These are phyloP conservation scores for Drosophila nigromelanica DNA, from an alignment of 1,140 invertebrate species.

Conservation along the genomic window DNA sequence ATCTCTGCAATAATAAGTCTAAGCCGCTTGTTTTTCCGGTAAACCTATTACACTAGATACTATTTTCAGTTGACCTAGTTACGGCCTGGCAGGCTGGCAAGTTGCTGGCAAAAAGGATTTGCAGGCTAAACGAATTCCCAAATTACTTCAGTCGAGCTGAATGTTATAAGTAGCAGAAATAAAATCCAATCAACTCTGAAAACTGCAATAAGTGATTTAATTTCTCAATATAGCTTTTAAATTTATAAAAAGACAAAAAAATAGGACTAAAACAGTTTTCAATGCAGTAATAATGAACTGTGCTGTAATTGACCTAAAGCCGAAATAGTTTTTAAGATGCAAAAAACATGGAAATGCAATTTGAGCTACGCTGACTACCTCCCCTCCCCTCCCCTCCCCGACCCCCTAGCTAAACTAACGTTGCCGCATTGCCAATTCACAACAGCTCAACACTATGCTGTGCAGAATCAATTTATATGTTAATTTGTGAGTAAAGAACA, in stretches of 20 bases:
- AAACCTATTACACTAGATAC: conserved; percentile 40
- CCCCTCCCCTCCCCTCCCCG: too few species aligned
- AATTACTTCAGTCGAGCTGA: conserved; percentile 26
- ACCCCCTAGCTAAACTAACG: not conserved
- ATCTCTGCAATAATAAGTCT: conserved; percentile 60
- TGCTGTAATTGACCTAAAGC: conserved; percentile 22
- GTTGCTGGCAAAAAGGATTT: conserved; percentile 53
- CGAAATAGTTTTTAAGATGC: conserved; percentile 17
- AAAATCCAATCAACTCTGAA: conserved; percentile 37
- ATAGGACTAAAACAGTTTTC: conserved; percentile 4
- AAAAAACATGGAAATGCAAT: conserved; percentile 29
- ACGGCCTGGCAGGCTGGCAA: not conserved
- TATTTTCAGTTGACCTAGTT: conserved; percentile 76
- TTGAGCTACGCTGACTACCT: conserved; percentile 6
- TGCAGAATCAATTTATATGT: conserved; percentile 81
- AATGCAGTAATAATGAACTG: not conserved
- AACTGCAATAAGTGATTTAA: conserved; percentile 34
- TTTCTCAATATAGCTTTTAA: not conserved
- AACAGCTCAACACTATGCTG: conserved; percentile 65
- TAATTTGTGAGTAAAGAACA: conserved; percentile 75
- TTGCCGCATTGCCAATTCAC: conserved; percentile 50
- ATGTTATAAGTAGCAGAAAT: conserved; percentile 24
- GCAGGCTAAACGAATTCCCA: conserved; percentile 45
- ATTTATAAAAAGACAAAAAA: not conserved
- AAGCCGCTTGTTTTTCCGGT: conserved; percentile 52